Base-by-base conservation (phyloP, 2,797 vertebrate genomes). In the Oreonectes daqikongensis region DNA sequence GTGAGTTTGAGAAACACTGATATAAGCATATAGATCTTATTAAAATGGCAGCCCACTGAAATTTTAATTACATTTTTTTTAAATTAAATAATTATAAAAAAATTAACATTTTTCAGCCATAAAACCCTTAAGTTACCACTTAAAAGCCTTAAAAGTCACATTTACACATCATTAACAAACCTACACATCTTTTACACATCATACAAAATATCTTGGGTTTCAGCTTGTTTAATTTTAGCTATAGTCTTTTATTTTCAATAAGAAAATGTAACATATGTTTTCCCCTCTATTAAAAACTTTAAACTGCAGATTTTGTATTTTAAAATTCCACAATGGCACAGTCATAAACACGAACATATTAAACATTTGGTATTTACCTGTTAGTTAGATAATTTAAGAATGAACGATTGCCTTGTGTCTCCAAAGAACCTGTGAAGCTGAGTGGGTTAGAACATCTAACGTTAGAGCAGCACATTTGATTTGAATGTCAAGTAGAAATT, bases 401-500 rank as follows among this genome's bases (percentile, higher is more conserved):
- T 17, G 3, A 32, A 40, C 10, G 17, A 38, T 20, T 4, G 70
- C 42, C 18, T 24, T 46, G 14, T 26, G 40, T 76, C 35, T 76
- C 15, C 50, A 46, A 35, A 24, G 2, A 10, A 59, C 40, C 28
- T 24, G 10, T 24, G 28, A 60, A 40, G 59, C 64, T 48, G 42
- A 76, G 48, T 22, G 14, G 10, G 28, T 38, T 35, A 35, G 42
- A 53, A 60, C 26, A 46, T 30, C 5, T n/a, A 5, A 24, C 4
- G 12, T 14, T 55, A 26, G 12, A 55, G 42, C 15, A 26, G 5
- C 12, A 50, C 20, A 53, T 17, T 30, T 0, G 12, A 63, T 69
- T 77, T 69, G 66, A 67, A 77, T 77, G 66, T 77, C 52, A 77
- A 61, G 53, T 55, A 26, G 22, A 55, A 12, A 26, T 55, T 26